Base-by-base conservation (phyloP, 2,888 invertebrate genomes). In the Pyralis farinalis region DNA sequence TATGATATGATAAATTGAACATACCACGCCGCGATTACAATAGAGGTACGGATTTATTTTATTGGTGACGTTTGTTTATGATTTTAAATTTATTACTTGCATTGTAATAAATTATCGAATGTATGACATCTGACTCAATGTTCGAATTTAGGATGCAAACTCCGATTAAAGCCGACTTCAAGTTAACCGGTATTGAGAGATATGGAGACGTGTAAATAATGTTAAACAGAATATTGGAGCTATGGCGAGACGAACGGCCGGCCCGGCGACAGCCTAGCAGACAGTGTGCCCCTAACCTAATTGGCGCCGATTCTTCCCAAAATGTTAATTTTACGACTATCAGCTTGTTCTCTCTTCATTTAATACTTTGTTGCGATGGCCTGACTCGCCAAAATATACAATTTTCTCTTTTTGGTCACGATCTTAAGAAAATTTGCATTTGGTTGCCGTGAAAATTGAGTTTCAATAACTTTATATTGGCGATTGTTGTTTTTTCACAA, bases 301-400 rank as follows among this genome's bases (percentile, higher is more conserved):
- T 85, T 85, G 86, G 85, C 85, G 67, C 47, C 65, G 65, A 65
- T 68, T 68, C 71, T 61, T 69, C 46, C 58, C 48, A 57, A 77
- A 77, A 83, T 85, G 82, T 67, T 66, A 85, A 85, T 86, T 77
- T 83, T 76, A 79, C 63, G 68, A 67, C 63, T 55, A 64, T 60
- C 59, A 48, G 53, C 46, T 58, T 66, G 61, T 63, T 64, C 60
- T 49, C 43, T 49, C 37, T 43, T 40, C 47, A 43, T 38, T 40
- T 44, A 31, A 8, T 25, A 25, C 25, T 25, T 25, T 25, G 25
- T 25, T 30, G 22, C 21, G 12, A 7, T 22, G 30, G 12, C 31
- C 43, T 33, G 34, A 37, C 43, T 32, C 31, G 34, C 33, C 30
- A 34, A 27, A 28, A 36, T 22, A n/a, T 12, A 21, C 11, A 30